Conservation (phyloP, 1,140 invertebrate species). For the Drosophila ogumai region DNA sequence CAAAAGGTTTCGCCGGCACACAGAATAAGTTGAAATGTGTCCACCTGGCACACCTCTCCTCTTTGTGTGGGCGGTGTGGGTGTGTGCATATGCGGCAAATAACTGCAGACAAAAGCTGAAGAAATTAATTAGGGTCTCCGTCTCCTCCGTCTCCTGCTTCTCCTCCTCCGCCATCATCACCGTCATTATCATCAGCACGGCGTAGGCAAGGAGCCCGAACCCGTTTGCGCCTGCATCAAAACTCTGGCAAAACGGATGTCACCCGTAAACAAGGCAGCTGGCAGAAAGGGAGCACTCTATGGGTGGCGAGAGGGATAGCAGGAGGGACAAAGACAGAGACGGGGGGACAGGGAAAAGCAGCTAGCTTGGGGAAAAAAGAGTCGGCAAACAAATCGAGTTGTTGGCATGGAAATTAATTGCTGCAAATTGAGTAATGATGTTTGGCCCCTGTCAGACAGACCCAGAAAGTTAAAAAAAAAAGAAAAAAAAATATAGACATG, state of each 20-base stretch:
- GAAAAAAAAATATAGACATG: not conserved
- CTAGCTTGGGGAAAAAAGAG: conserved; percentile 8
- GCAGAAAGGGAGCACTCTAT: not conserved
- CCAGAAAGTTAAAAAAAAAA: conserved; percentile 3
- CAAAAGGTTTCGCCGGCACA: conserved; percentile 22
- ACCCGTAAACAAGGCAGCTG: conserved; percentile 40
- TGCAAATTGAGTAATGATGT: conserved; percentile 61
- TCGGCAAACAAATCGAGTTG: conserved; percentile 60
- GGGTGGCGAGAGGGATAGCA: not conserved
- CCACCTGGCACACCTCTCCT: conserved; percentile 34
- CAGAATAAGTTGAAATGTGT: conserved; percentile 61
- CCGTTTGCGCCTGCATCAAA: conserved; percentile 37
- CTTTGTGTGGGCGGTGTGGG: not conserved
- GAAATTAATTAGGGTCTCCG: conserved; percentile 56
- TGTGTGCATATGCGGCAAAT: conserved; percentile 49
- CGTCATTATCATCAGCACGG: conserved; percentile 31
- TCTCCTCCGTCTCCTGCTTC: not conserved
- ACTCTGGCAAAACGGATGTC: conserved; percentile 49
- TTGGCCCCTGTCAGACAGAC: conserved; percentile 18
- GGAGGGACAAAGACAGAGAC: conserved; percentile 7
- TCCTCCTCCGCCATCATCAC: conserved; percentile 16
- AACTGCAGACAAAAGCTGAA: conserved; percentile 54
- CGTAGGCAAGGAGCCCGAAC: conserved; percentile 17
- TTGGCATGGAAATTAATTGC: conserved; percentile 76
- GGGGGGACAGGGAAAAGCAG: not conserved